These are phyloP conservation scores for Ciona savignyi DNA, from an alignment of 23 tunicate species.

Conservation along the genomic window DNA sequence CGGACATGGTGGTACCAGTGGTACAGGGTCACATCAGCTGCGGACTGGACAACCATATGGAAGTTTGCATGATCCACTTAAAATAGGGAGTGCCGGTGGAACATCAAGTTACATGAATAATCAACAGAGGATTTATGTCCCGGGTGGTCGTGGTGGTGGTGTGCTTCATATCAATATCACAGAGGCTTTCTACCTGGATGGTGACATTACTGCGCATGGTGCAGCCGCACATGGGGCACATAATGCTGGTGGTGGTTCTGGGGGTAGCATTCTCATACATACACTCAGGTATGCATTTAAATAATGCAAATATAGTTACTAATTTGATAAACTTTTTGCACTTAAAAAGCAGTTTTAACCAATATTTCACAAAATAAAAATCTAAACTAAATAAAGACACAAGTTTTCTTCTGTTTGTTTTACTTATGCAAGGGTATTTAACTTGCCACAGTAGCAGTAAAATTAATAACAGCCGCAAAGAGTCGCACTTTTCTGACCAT, in stretches of 20 bases:
- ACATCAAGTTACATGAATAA: constrained; percentile 1
- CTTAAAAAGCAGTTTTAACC: too few species aligned
- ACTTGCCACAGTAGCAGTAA: too few species aligned
- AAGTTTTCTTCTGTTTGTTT: too few species aligned
- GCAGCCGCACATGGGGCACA: constrained; percentile 4
- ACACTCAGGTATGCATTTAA: constrained; percentile 2
- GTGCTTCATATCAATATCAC: constrained; percentile 1
- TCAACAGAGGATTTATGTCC: background rate
- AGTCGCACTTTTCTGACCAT: too few species aligned
- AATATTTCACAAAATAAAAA: too few species aligned
- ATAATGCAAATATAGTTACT: too few species aligned
- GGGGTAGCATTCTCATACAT: constrained; percentile 20
- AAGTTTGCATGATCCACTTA: constrained; percentile 6
- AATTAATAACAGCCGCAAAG: too few species aligned
- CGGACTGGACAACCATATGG: constrained; percentile 23
- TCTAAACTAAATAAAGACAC: too few species aligned
- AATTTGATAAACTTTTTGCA: too few species aligned
- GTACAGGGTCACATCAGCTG: background rate
- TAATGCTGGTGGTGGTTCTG: constrained; percentile 22
- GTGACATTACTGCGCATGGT: constrained; percentile 13
- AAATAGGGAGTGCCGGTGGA: constrained; percentile 25
- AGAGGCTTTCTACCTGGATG: constrained; percentile 9
- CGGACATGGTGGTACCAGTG: constrained; percentile 31
- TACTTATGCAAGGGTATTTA: too few species aligned
- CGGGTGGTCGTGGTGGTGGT: constrained; percentile 32